A percentile compares a stretch with the other conserved stretches of the same genome.
Evolutionary conservation across 2,113 vertebrate species (phyloP).

Genomic region (Connochaetes taurinus): DNA sequence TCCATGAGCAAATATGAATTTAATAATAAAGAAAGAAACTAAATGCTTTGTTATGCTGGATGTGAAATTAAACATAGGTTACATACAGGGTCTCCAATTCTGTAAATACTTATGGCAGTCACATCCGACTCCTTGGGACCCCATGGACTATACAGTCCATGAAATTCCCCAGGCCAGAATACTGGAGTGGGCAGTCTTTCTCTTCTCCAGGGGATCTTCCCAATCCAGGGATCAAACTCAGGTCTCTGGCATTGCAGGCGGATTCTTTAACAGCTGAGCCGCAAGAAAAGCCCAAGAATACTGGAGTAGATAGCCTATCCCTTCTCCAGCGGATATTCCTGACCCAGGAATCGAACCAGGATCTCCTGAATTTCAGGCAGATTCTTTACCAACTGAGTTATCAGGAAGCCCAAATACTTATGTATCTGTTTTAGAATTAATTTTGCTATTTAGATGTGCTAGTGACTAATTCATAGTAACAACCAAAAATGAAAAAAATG

Average conservation of each 20-base stretch:
- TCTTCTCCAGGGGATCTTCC: neutral
- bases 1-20: neutral
- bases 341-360: neutral
- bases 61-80: neutral
- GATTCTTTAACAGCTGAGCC: neutral
- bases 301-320: neutral
- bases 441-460: neutral
- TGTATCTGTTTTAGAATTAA: neutral
- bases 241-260: fast-evolving
- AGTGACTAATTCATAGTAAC: neutral
- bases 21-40: neutral
- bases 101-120: neutral
- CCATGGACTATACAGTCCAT: neutral
- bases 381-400: neutral
- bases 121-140: neutral
- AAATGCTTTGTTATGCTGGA: neutral
- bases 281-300: neutral
- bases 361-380: neutral
- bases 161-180: neutral
- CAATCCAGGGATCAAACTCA: neutral
- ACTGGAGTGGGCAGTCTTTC: neutral
- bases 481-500: neutral
- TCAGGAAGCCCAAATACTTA: neutral
- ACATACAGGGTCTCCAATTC: neutral
- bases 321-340: neutral